Percentiles rank a stretch among this genome's conserved stretches.
Evolutionary conservation across 2,113 vertebrate genomes (phyloP).

Genomic region (Sula dactylatra): DNA sequence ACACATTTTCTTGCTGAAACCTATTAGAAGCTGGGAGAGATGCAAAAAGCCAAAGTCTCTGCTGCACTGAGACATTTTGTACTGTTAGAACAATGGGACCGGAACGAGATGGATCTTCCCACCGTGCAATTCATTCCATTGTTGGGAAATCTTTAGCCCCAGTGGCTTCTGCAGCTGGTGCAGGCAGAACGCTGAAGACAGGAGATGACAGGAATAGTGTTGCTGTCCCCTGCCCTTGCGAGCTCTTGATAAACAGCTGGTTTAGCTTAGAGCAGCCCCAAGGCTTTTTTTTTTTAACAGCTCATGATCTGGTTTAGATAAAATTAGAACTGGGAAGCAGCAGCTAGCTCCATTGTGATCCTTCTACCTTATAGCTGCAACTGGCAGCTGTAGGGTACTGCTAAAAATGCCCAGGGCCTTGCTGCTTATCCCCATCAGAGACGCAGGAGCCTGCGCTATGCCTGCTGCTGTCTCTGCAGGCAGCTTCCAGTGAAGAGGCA

Average conservation of each 20-base stretch:
- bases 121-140: not conserved
- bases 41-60: slow-evolving; percentile 8
- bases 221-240: not conserved
- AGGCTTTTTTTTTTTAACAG: not conserved
- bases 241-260: slow-evolving; percentile 39
- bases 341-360: not conserved
- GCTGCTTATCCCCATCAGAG: not conserved
- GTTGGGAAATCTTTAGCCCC: slow-evolving; percentile 30
- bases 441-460: fast-evolving
- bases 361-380: not conserved
- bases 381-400: not conserved
- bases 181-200: not conserved
- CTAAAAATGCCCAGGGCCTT: not conserved
- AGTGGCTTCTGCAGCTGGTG: slow-evolving; percentile 41
- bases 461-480: not conserved
- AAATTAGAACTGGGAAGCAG: not conserved
- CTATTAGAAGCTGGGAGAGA: not conserved
- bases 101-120: slow-evolving; percentile 23
- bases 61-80: slow-evolving; percentile 20
- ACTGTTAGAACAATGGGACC: slow-evolving; percentile 36
- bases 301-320: not conserved
- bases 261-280: slow-evolving; percentile 4
- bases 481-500: not conserved
- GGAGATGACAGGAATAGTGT: slow-evolving; percentile 8
- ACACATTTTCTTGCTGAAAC: slow-evolving; percentile 2